phyloP scores from a whole-genome alignment of 2,888 invertebrate species.

The Nipponacmea schrenckii region DNA sequence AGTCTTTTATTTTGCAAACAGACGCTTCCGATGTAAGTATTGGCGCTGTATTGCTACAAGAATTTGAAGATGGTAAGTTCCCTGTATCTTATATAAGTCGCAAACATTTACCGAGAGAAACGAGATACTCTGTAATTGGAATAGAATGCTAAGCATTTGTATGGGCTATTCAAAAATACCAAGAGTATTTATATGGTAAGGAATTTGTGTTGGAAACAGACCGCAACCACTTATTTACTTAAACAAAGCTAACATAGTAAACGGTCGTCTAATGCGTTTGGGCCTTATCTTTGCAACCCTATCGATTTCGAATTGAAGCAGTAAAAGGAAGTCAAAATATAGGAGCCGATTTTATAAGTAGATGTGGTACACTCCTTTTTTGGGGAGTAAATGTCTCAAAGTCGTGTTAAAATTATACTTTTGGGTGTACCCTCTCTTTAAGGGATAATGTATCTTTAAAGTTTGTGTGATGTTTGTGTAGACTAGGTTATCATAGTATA shows the following conservation, averaged over 20 bases:
- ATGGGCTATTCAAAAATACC: neutral
- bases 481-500: too few species aligned
- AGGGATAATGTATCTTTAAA: too few species aligned
- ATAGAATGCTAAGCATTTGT: neutral
- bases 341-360: slow-evolving; percentile 20
- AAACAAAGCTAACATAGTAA: slow-evolving; percentile 18
- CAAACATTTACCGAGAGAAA: slow-evolving; percentile 34
- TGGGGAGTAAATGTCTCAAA: too few species aligned
- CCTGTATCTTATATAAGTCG: slow-evolving; percentile 43
- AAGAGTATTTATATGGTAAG: too few species aligned
- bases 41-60: slow-evolving; percentile 39
- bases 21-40: slow-evolving; percentile 39
- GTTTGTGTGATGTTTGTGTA: too few species aligned
- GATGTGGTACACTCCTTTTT: slow-evolving; percentile 5
- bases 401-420: too few species aligned
- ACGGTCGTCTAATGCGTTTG: slow-evolving; percentile 22
- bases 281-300: slow-evolving; percentile 18
- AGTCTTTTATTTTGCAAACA: slow-evolving; percentile 29
- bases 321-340: slow-evolving; percentile 17
- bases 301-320: slow-evolving; percentile 8
- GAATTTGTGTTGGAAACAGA: slow-evolving; percentile 19
- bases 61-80: slow-evolving; percentile 16
- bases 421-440: too few species aligned
- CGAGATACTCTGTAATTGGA: neutral
- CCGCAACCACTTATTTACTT: slow-evolving; percentile 18